Conservation (phyloP, 1,140 invertebrate species). For the Paralvinella palmiformis region DNA sequence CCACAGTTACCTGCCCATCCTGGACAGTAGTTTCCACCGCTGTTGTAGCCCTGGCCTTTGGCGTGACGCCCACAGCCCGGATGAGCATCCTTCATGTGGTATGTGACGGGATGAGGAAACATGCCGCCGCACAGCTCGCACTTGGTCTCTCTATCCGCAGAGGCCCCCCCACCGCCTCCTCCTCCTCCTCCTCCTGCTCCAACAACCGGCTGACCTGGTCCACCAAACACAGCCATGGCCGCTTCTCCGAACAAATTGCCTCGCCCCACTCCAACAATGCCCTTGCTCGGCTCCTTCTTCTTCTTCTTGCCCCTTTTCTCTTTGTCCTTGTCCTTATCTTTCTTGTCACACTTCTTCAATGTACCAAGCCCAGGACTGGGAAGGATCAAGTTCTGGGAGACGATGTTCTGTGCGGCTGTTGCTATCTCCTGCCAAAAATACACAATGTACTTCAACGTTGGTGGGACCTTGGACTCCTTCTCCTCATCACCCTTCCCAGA, state of each 20-base stretch:
- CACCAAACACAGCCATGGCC: no score
- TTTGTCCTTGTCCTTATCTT: constrained; percentile 45
- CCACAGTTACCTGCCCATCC: constrained; percentile 85
- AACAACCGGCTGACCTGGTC: constrained; percentile 26
- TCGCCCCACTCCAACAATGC: constrained; percentile 21
- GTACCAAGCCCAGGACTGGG: constrained; percentile 45
- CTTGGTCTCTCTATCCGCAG: constrained; percentile 55
- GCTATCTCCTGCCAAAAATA: constrained; percentile 83
- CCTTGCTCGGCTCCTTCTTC: constrained; percentile 51
- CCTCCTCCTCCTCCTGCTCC: constrained; percentile 27
- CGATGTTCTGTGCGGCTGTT: constrained; percentile 58
- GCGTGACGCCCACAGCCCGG: constrained; percentile 82
- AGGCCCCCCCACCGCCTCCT: constrained; percentile 31
- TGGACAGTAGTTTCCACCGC: constrained; percentile 74
- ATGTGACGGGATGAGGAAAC: constrained; percentile 73
- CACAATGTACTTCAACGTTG: constrained; percentile 68
- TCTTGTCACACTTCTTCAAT: constrained; percentile 51
- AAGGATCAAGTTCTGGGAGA: constrained; percentile 57
- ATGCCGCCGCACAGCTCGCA: constrained; percentile 82
- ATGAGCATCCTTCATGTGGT: constrained; percentile 84
- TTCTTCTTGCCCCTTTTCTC: constrained; percentile 44
- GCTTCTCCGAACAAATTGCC: constrained; percentile 48
- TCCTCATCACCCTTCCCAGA: constrained; percentile 14
- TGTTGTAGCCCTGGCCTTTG: constrained; percentile 83
- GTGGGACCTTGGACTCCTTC: constrained; percentile 65